phyloP scores from a whole-genome alignment of 2,113 vertebrate genomes.

The Lycaon pictus region DNA sequence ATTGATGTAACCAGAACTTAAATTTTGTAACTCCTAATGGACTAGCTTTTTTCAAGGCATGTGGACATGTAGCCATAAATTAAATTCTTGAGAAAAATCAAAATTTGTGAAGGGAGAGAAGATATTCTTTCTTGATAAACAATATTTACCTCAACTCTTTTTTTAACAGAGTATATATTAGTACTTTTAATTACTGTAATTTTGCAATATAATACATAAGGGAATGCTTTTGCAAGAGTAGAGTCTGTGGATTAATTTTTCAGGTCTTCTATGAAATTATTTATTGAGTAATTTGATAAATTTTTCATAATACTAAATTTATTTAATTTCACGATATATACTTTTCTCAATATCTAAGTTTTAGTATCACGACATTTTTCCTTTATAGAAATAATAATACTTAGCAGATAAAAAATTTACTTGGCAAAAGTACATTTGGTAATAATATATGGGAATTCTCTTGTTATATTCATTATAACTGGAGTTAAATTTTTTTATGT shows the following conservation, averaged over 20 bases:
- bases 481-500: not conserved
- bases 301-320: not conserved
- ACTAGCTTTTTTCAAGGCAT: not conserved
- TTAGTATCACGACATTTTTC: not conserved
- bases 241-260: not conserved
- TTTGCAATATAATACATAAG: not conserved
- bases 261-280: not conserved
- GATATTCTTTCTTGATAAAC: not conserved
- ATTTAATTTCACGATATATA: not conserved
- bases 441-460: not conserved
- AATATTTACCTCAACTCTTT: not conserved
- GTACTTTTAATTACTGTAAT: not conserved
- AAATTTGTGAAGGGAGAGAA: not conserved
- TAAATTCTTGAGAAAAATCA: not conserved
- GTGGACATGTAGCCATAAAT: not conserved
- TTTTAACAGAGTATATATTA: not conserved
- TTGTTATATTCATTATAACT: not conserved
- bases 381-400: not conserved
- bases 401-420: not conserved
- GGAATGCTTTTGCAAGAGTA: not conserved
- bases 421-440: not conserved
- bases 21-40: not conserved
- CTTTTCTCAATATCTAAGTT: not conserved
- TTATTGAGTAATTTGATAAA: not conserved
- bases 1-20: not conserved